A percentile compares a stretch with the other conserved stretches of the same genome.
phyloP scores from a whole-genome alignment of 2,797 vertebrate genomes.

The Microctenopoma steveboyesi region DNA sequence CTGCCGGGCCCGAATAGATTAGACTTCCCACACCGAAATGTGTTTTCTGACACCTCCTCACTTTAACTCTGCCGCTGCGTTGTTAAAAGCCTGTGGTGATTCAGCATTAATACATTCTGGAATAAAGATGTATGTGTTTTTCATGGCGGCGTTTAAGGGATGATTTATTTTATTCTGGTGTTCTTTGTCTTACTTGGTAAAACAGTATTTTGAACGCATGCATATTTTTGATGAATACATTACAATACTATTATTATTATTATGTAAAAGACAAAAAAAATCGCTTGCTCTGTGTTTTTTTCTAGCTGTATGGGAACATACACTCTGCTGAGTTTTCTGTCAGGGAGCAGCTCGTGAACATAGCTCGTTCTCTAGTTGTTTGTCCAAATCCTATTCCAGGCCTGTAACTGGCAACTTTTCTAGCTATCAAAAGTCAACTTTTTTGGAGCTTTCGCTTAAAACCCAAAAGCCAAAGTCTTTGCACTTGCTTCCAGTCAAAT shows the following conservation, averaged over 20 bases:
- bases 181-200: neutral
- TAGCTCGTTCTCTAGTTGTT: neutral
- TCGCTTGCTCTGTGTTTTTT: constrained; percentile 4
- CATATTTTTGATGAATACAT: neutral
- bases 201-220: neutral
- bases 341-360: constrained; percentile 16
- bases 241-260: constrained; percentile 1
- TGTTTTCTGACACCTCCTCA: constrained; percentile 56
- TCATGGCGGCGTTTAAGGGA: constrained; percentile 1
- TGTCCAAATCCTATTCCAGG: neutral
- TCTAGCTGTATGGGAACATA: constrained; percentile 30
- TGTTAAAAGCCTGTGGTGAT: constrained; percentile 36
- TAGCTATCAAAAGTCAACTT: constrained; percentile 41
- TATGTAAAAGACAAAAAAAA: constrained; percentile 1
- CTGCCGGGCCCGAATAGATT: constrained; percentile 57
- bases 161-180: neutral
- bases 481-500: too few relatives aligned
- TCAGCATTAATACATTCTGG: constrained; percentile 25
- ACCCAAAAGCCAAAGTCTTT: constrained; percentile 10
- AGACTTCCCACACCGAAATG: constrained; percentile 60
- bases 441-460: constrained; percentile 28
- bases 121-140: constrained; percentile 18
- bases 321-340: constrained; percentile 26
- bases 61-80: constrained; percentile 29
- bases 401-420: constrained; percentile 7